Percentiles rank a stretch among this genome's conserved stretches.
Conservation (phyloP, 2,113 vertebrate genomes). For the Pelecanus crispus region DNA sequence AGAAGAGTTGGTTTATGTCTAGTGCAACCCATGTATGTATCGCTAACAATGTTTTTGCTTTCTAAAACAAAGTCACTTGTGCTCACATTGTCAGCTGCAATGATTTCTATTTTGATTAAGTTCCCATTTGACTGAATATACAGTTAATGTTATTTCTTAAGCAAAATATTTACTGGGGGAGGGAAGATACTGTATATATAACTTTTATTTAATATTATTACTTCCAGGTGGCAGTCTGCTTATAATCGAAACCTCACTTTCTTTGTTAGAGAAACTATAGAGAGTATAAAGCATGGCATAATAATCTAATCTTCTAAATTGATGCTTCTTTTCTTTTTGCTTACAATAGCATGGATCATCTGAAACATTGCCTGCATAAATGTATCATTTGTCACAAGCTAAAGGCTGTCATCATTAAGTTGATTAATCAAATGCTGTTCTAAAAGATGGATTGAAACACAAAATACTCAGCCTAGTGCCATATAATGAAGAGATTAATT, state of each 20-base stretch:
- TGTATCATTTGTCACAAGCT: constrained; percentile 69
- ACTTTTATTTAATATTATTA: constrained; percentile 28
- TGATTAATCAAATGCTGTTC: constrained; percentile 77
- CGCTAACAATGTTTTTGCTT: neutral
- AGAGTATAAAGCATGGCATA: constrained; percentile 26
- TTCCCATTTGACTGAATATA: neutral
- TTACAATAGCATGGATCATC: constrained; percentile 69
- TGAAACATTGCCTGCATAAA: constrained; percentile 67
- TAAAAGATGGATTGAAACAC: constrained; percentile 77
- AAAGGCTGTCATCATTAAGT: constrained; percentile 75
- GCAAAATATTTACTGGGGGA: constrained; percentile 8
- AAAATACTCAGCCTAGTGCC: constrained; percentile 72
- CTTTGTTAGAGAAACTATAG: constrained; percentile 38
- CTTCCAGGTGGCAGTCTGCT: constrained; percentile 4
- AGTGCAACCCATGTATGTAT: neutral
- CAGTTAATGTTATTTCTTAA: neutral
- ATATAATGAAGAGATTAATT: constrained; percentile 84
- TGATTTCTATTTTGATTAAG: neutral
- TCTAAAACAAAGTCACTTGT: neutral
- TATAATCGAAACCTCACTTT: constrained; percentile 31
- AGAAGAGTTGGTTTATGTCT: neutral
- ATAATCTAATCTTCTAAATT: constrained; percentile 65
- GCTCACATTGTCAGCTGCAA: neutral
- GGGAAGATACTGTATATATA: neutral
- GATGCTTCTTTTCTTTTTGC: constrained; percentile 63